Evolutionary conservation across 1,140 invertebrate species (phyloP), one percentile per base, ranked within the genome.

Genomic region (Meteorus sp.): DNA sequence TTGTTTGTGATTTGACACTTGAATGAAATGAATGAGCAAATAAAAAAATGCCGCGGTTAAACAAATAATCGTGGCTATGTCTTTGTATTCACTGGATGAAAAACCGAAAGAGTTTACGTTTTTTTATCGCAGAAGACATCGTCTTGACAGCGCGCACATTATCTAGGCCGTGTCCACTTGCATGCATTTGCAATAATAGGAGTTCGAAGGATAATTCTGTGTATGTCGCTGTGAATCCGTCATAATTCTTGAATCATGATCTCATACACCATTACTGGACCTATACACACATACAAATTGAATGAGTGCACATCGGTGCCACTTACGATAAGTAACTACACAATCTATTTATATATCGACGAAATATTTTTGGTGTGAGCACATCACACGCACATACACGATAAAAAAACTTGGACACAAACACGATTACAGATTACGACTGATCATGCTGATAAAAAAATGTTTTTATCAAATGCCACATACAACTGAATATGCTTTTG

Each of bases 211-310:
- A 57, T 57, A 22, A 17, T 7, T 43, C 27, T 3, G 29, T 47
- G 31, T 51, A 15, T 52, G 39, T 48, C 43, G 58, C 50, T 52
- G 60, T 54, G 44, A 62, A 56, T 65, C 68, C 64, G 67, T 72
- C 71, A 73, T 72, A 68, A 64, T 73, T 63, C 61, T 62, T 61
- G 59, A 50, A 64, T 68, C 69, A 63, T 64, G 64, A 68, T 68
- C 63, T 68, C 67, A 53, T 59, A 50, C 50, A 59, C 43, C 58
- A 45, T 51, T 51, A 55, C 29, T 45, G 8, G 25, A 66, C 47
- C 45, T 56, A 55, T 59, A n/a, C n/a, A n/a, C n/a, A n/a, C n/a
- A n/a, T n/a, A n/a, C n/a, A n/a, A n/a, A n/a, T n/a, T n/a, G n/a
- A n/a, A n/a, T n/a, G n/a, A n/a, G n/a, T n/a, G n/a, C n/a, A n/a